A percentile compares a stretch with the other conserved stretches of the same genome.
These are phyloP conservation scores for Hippocampus abdominalis DNA, from an alignment of 2,113 vertebrate genomes.

Conservation along the genomic window DNA sequence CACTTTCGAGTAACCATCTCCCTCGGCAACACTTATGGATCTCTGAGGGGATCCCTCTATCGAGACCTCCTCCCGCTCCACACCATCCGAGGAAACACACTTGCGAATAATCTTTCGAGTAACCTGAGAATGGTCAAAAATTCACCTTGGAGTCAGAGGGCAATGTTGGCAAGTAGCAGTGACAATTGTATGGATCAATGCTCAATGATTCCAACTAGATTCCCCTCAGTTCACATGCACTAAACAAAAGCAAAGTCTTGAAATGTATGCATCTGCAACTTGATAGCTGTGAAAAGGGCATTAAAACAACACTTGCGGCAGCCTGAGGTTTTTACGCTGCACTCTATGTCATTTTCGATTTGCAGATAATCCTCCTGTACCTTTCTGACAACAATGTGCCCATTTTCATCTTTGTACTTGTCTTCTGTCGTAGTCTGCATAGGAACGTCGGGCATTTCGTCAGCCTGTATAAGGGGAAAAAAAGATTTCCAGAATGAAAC, in stretches of 20 bases:
- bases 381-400: conserved; percentile 84
- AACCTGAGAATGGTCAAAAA: conserved; percentile 70
- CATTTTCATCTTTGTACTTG: conserved; percentile 82
- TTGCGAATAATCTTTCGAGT: conserved; percentile 84
- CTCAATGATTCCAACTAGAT: not conserved
- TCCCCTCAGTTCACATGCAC: not conserved
- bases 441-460: conserved; percentile 81
- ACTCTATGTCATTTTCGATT: too few species aligned
- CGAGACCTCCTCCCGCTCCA: conserved; percentile 74
- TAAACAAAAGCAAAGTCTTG: not conserved
- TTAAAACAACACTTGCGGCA: not conserved
- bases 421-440: conserved; percentile 83
- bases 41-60: conserved; percentile 72
- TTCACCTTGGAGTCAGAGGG: not conserved
- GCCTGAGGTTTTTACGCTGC: not conserved
- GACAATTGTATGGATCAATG: not conserved
- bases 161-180: not conserved
- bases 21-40: conserved; percentile 63
- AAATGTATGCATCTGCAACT: not conserved
- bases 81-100: conserved; percentile 78
- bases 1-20: conserved; percentile 80
- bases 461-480: conserved; percentile 68
- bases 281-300: not conserved
- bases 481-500: conserved; percentile 3
- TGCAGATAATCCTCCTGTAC: conserved; percentile 60